phyloP scores from a whole-genome alignment of 2,113 vertebrate species.

The Notothenia rossii region DNA sequence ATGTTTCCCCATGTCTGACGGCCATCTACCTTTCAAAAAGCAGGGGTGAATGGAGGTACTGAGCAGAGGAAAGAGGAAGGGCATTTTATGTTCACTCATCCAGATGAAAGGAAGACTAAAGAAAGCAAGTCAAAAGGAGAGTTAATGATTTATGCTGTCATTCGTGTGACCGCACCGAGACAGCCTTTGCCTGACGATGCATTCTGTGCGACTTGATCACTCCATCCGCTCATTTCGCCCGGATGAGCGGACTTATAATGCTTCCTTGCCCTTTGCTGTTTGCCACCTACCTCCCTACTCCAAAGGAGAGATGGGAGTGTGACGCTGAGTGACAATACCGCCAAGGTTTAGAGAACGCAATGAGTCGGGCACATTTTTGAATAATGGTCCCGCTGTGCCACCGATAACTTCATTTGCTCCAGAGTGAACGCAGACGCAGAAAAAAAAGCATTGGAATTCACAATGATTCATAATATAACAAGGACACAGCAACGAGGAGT shows the following conservation, averaged over 20 bases:
- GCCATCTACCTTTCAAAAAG: conserved; percentile 41
- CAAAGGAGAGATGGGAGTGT: not conserved
- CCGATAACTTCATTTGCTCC: conserved; percentile 24
- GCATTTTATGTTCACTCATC: conserved; percentile 59
- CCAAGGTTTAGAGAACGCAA: conserved; percentile 9
- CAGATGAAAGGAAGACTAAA: conserved; percentile 56
- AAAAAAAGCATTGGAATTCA: conserved; percentile 11
- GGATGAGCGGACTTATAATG: conserved; percentile 58
- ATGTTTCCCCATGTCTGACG: not conserved
- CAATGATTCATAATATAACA: conserved; percentile 29
- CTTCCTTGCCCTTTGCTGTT: conserved; percentile 36
- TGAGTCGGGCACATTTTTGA: conserved; percentile 7
- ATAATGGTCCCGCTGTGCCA: conserved; percentile 21
- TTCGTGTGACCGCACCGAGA: conserved; percentile 55
- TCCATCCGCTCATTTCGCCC: conserved; percentile 48
- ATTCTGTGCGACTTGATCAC: conserved; percentile 56
- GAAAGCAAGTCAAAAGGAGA: conserved; percentile 55
- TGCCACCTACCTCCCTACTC: not conserved
- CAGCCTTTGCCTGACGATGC: conserved; percentile 57
- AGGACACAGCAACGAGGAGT: conserved; percentile 16
- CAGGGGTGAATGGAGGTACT: conserved; percentile 35
- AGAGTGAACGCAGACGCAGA: not conserved
- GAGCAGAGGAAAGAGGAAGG: conserved; percentile 44
- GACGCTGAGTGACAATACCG: conserved; percentile 32
- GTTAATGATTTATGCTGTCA: conserved; percentile 68